Evolutionary conservation across 2,113 vertebrate genomes (phyloP).

Genomic region (Tauraco erythrolophus): DNA sequence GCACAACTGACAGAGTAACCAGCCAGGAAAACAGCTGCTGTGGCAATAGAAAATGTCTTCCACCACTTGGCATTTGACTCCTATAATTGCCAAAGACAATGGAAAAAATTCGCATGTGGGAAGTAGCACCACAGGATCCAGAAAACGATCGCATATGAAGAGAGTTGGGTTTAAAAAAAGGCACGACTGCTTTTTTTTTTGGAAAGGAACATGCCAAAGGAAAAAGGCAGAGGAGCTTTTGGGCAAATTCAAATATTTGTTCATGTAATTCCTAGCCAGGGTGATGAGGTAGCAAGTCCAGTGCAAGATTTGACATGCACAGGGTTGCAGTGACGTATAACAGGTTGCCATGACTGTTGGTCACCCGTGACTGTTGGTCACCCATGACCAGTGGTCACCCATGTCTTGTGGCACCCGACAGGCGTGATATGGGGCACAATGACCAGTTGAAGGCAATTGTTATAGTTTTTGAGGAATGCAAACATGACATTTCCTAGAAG

Average conservation of each 20-base stretch:
- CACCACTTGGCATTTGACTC: constrained; percentile 39
- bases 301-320: rapidly evolving
- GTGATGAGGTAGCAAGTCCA: background rate
- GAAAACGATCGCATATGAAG: background rate
- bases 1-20: background rate
- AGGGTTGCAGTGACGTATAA: too few species aligned
- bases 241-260: background rate
- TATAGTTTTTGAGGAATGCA: background rate
- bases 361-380: rapidly evolving
- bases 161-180: background rate
- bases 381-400: background rate
- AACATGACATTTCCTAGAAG: background rate
- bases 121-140: constrained; percentile 6
- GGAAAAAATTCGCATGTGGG: constrained; percentile 15
- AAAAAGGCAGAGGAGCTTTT: background rate
- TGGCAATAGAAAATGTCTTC: constrained; percentile 33
- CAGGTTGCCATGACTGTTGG: background rate
- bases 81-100: constrained; percentile 36
- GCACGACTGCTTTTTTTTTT: background rate
- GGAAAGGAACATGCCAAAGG: background rate
- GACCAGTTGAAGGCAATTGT: background rate
- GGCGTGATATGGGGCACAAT: rapidly evolving
- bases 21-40: constrained; percentile 27
- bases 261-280: background rate
- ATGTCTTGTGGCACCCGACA: rapidly evolving